phyloP scores from a whole-genome alignment of 2,113 vertebrate species.

The Eurypyga helias region DNA sequence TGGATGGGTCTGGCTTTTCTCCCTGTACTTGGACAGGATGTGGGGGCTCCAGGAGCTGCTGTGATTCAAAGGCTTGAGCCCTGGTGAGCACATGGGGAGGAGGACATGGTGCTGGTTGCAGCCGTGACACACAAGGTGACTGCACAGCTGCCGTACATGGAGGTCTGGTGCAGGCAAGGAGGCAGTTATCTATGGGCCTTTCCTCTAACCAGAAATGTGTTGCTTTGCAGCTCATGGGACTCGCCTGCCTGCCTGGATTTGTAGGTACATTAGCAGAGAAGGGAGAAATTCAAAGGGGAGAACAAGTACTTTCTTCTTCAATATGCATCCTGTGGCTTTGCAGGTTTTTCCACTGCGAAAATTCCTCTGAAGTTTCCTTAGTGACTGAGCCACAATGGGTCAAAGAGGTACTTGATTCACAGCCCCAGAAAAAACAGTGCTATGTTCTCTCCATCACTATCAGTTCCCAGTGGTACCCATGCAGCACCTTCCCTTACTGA shows the following conservation, averaged over 20 bases:
- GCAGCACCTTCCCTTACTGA: neutral
- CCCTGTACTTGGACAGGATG: neutral
- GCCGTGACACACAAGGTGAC: neutral
- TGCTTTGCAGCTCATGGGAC: neutral
- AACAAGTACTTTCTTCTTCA: conserved; percentile 22
- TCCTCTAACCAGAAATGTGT: neutral
- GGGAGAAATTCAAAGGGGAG: neutral
- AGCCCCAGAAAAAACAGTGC: neutral
- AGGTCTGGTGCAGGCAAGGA: neutral
- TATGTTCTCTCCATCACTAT: neutral
- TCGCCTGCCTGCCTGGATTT: neutral
- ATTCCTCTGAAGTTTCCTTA: conserved; percentile 22
- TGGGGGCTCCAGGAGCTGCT: neutral
- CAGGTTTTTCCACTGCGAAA: conserved; percentile 11
- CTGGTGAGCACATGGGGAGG: rapidly evolving
- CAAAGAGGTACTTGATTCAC: conserved; percentile 7
- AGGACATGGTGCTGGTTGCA: neutral
- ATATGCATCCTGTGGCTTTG: neutral
- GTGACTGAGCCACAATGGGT: neutral
- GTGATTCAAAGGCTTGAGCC: neutral
- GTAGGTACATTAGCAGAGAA: neutral
- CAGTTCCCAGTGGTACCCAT: neutral
- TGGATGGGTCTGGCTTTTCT: neutral
- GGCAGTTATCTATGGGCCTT: neutral
- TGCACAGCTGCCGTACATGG: rapidly evolving